These are phyloP conservation scores for Anhinga rufa DNA, from an alignment of 2,113 vertebrate genomes.

Conservation along the genomic window DNA sequence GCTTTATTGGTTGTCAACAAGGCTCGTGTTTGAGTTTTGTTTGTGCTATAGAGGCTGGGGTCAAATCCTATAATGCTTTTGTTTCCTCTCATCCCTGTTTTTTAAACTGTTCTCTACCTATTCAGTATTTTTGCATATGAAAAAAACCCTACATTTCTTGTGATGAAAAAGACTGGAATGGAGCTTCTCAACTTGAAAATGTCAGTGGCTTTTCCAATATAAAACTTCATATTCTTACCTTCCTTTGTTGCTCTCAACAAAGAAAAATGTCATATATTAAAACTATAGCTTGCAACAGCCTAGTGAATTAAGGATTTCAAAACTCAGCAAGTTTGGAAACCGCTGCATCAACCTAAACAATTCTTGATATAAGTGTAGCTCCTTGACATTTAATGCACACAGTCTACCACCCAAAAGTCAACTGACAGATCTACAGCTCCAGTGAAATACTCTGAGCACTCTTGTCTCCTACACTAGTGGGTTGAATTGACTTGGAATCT, in stretches of 20 bases:
- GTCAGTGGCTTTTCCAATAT: background rate
- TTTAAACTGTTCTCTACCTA: background rate
- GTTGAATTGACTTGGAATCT: background rate
- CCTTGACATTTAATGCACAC: background rate
- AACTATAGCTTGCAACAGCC: background rate
- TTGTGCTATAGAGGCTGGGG: background rate
- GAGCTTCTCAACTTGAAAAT: background rate
- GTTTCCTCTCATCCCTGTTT: background rate
- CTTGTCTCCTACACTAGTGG: background rate
- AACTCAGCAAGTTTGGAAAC: background rate
- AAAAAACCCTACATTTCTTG: background rate
- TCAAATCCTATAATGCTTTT: background rate
- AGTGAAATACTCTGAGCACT: background rate
- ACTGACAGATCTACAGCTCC: background rate
- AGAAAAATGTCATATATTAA: background rate
- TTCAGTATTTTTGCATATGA: background rate
- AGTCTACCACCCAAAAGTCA: background rate
- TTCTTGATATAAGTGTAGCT: background rate
- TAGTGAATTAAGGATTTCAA: background rate
- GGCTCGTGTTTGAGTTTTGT: background rate
- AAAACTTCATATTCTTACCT: background rate
- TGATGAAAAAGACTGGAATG: background rate
- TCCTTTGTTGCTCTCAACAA: background rate
- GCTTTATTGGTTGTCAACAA: background rate
- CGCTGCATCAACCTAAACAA: background rate